Base-by-base conservation (phyloP, 1,140 invertebrate species). In the Drosophila erecta region DNA sequence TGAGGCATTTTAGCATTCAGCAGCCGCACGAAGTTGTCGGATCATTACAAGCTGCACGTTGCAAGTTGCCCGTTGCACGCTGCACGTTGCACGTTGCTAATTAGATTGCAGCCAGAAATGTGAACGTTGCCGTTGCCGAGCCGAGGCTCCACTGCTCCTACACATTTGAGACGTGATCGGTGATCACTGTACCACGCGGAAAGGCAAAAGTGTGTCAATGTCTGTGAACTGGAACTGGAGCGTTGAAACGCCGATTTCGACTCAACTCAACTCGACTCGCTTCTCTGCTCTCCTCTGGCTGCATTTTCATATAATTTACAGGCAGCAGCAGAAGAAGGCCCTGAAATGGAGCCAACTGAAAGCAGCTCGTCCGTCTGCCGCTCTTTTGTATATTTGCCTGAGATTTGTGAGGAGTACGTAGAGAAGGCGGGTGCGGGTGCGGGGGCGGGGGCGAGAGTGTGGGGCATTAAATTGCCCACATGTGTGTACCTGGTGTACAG, bases 181-280 rank as follows among this genome's bases (percentile, higher is more conserved):
- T 30, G 54, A 65, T 75, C 72, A 54, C 37, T 33, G 69, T 53
- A 37, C 53, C 20, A 55, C 37, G 69, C 53, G 61, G 60, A 75
- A 38, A 47, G 53, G 44, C 46, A 75, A 78, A 90, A 90, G 73
- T 90, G 83, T 90, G 87, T 90, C 87, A 90, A 90, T 90, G 87
- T 71, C 87, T 90, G 87, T 90, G 87, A 90, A 90, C 87, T 90
- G 87, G 83, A 90, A 90, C 87, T 90, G 83, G 79, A 87, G 79
- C 84, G 76, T 80, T 77, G 79, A 67, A 61, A 49, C 59, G 61
- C 66, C 58, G 55, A 81, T 80, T 85, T 66, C 66, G 71, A 51
- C 61, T 65, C 33, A 0, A 8, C 11, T 43, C 41, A 10, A 2
- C 41, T 75, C 67, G 66, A 46, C 67, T 66, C 74, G 73, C 66